Evolutionary conservation across 2,797 vertebrate species (phyloP), one percentile per base, ranked within the genome.

Genomic region (Florisuga fusca): DNA sequence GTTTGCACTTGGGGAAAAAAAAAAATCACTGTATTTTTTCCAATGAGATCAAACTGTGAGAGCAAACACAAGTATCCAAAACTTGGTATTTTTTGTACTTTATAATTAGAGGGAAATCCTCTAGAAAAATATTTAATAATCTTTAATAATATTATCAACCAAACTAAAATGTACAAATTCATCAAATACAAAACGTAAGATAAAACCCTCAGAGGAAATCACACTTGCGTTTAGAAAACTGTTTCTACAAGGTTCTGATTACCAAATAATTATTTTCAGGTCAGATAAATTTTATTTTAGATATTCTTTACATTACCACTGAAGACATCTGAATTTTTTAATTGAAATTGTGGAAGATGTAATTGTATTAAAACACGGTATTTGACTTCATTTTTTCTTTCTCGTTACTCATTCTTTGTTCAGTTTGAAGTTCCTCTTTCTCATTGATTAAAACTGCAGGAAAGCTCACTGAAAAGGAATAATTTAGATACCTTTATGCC

Each of bases 21-120:
- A 48, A 43, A 7, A 1, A 0, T 2, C 3, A 14, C 3, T 21
- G 7, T 19, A 36, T 75, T 27, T 53, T 1, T 45, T 79, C 18
- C 12, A 55, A 12, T 51, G 10, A 82, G 25, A 50, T 62, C n/a
- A 72, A 63, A 85, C 58, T 21, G 7, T 48, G 10, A 79, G 4
- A 27, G 10, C 9, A 79, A 91, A 75, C 22, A 27, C 13, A 64
- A 34, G 4, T 23, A 27, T 23, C 4, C 5, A 45, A 87, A 86
- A 34, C 2, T 34, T 67, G 5, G 2, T 41, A 41, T 34, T 84
- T 76, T 59, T 41, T 4, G 4, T 36, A 14, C 9, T 7, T 58
- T 26, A 74, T 90, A 53, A 45, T 77, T 46, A 46, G 1, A 5
- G n/a, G 6, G 20, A 83, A 66, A 31, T 38, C 15, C 23, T 67